Evolutionary conservation across 2,113 vertebrate species (phyloP).

Genomic region (Grantiella picta): DNA sequence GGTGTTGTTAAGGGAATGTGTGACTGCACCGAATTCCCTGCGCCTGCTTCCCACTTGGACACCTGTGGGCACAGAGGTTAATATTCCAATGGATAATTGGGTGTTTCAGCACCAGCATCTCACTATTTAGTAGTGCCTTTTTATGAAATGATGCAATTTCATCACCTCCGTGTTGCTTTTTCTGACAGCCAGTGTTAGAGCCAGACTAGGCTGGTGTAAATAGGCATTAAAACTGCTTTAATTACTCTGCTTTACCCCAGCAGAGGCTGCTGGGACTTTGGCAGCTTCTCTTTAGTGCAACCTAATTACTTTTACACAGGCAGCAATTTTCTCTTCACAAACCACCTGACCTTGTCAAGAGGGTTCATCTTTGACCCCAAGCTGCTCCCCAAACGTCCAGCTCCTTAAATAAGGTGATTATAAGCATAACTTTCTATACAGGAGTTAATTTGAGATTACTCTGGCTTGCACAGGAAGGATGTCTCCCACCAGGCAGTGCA

Average conservation of each 20-base stretch:
- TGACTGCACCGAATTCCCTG: not conserved
- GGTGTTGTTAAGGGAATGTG: not conserved
- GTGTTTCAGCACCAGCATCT: not conserved
- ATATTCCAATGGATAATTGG: not conserved
- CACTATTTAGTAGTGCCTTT: not conserved
- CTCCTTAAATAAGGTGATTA: not conserved
- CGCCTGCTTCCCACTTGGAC: not conserved
- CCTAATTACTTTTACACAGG: not conserved
- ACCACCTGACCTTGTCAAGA: not conserved
- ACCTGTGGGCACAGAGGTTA: not conserved
- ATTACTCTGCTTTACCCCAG: not conserved
- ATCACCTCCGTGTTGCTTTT: rapidly evolving
- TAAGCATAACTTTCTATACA: not conserved
- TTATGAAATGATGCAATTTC: not conserved
- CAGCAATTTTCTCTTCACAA: not conserved
- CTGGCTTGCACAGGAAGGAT: not conserved
- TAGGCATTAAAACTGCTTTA: not conserved
- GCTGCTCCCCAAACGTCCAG: not conserved
- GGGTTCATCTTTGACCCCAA: not conserved
- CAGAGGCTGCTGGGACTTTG: not conserved
- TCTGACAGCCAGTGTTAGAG: not conserved
- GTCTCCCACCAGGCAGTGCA: not conserved
- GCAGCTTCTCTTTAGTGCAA: not conserved
- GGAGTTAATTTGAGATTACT: not conserved
- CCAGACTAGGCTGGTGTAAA: not conserved